A percentile compares a stretch with the other conserved stretches of the same genome.
These are phyloP conservation scores for Drosophila dives DNA, from an alignment of 2,888 invertebrate species.

Conservation along the genomic window DNA sequence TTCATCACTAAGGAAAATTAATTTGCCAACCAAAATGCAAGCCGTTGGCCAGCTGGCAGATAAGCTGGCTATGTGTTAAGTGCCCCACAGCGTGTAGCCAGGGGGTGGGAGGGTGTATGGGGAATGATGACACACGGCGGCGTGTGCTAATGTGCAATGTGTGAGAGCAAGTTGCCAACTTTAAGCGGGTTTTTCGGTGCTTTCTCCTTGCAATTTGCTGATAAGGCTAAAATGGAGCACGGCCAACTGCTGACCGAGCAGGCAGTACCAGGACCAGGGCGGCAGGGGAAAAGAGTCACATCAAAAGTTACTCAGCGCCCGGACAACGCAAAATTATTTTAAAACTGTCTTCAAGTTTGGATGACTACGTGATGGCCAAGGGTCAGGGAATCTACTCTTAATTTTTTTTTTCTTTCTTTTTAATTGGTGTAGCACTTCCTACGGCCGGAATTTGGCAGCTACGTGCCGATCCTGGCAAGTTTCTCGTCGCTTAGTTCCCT, in stretches of 20 bases:
- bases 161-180: constrained; percentile 49
- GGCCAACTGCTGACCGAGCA: constrained; percentile 32
- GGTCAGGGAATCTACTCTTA: neutral
- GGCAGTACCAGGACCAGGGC: neutral
- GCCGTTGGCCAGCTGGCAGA: constrained; percentile 14
- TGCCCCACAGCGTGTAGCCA: neutral
- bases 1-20: constrained; percentile 56
- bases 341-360: constrained; percentile 46
- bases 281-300: constrained; percentile 22
- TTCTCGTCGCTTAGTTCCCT: constrained; percentile 39
- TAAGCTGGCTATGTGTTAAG: neutral
- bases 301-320: constrained; percentile 49
- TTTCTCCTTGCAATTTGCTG: constrained; percentile 53
- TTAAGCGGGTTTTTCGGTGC: constrained; percentile 38
- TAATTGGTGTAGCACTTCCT: neutral
- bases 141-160: constrained; percentile 25
- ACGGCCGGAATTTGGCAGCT: neutral
- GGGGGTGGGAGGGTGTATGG: neutral
- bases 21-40: constrained; percentile 37
- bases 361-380: constrained; percentile 20
- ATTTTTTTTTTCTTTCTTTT: constrained; percentile 3
- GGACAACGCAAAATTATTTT: constrained; percentile 44
- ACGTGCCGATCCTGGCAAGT: constrained; percentile 21
- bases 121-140: neutral
- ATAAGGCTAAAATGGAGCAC: constrained; percentile 31